Conservation (phyloP, 2,888 invertebrate genomes). For the Dorcus hopei region DNA sequence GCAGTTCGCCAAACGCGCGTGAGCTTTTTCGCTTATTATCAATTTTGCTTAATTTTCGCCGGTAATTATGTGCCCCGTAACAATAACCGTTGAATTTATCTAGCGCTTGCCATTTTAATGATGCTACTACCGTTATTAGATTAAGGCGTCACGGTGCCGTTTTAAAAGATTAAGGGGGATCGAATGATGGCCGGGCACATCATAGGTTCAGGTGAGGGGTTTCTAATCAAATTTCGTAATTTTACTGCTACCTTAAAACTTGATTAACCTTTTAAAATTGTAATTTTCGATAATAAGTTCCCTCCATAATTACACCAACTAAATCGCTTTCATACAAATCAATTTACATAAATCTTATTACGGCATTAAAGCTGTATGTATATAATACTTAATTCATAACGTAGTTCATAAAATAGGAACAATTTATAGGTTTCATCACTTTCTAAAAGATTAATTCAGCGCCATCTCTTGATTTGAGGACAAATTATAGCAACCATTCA, state of each 20-base stretch:
- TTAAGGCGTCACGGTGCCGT: slow-evolving; percentile 26
- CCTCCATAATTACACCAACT: background rate
- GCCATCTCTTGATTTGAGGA: too few species aligned
- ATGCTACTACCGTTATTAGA: slow-evolving; percentile 28
- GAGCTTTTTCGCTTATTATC: slow-evolving; percentile 28
- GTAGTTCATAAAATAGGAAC: too few species aligned
- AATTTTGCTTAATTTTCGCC: slow-evolving; percentile 31
- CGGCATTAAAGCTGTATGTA: too few species aligned
- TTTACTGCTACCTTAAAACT: slow-evolving; percentile 25
- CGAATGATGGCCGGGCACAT: slow-evolving; percentile 8
- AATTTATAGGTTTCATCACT: too few species aligned
- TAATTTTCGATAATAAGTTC: slow-evolving; percentile 14
- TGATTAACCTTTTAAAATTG: slow-evolving; percentile 21
- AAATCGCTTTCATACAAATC: too few species aligned
- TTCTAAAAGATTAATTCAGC: too few species aligned
- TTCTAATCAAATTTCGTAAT: slow-evolving; percentile 30
- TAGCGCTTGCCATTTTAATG: slow-evolving; percentile 32
- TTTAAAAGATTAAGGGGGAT: slow-evolving; percentile 28
- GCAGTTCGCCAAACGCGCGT: slow-evolving; percentile 23
- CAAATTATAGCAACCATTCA: too few species aligned
- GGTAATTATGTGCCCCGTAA: slow-evolving; percentile 36
- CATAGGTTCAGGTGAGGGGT: slow-evolving; percentile 29
- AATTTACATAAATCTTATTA: too few species aligned
- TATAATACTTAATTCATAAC: too few species aligned
- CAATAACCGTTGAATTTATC: slow-evolving; percentile 41